Base-by-base conservation (phyloP, 2,888 invertebrate species). In the Drosophila falleni region DNA sequence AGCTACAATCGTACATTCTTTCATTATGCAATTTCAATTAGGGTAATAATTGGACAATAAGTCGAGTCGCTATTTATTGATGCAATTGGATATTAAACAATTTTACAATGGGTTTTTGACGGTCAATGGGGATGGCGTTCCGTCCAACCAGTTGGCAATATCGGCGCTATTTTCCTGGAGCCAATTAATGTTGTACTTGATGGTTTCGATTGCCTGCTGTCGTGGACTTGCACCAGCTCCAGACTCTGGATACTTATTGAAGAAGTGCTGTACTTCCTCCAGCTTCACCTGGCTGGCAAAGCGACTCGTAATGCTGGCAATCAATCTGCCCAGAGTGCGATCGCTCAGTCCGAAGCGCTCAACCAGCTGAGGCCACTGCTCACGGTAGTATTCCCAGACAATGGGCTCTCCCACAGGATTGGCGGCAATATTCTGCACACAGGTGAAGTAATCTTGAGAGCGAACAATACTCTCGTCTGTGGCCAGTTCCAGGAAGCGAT, bases 341-440 rank as follows among this genome's bases (percentile, higher is more conserved):
- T 97, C 96, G 90, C 97, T 97, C 10, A 97, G 91, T 0, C 96
- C 95, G 91, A 97, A 98, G 56, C 97, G 94, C 0, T 95, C 93
- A 0, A 96, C 95, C 0, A 98, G 92, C 26, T 94, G 92, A 1
- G 94, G 93, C 97, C 97, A 98, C 75, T 97, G 94, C 26, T 94
- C 93, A 13, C 97, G 94, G 5, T 97, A 95, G 93, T 96, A 96
- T 83, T 96, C 95, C 98, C 98, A 98, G 0, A 97, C 95, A 0
- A 97, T 90, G 0, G 94, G 92, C 0, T 94, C 94, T 13, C 97
- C 98, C 0, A 94, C 93, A 0, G 96, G 95, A 92, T 97, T 98
- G 0, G 81, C 85, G 0, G 96, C 94, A 50, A 98, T 95, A 56
- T 94, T 93, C 0, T 91, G 91, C 0, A 98, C 86, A 35, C 96